phyloP scores from a whole-genome alignment of 2,888 invertebrate species.

The Ptychoptera contaminata region DNA sequence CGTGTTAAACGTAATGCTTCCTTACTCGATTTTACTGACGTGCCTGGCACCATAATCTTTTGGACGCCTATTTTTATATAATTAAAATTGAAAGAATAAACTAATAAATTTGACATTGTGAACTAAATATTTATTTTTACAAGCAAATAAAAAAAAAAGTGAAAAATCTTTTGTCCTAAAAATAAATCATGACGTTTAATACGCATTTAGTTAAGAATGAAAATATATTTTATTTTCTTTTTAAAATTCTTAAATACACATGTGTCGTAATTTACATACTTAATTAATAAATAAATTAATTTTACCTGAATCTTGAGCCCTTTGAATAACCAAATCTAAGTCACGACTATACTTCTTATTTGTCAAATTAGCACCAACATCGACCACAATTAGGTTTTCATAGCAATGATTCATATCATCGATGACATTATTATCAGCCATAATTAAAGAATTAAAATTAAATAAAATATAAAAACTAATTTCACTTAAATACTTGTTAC shows the following conservation, averaged over 20 bases:
- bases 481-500: too few relatives aligned
- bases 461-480: too few relatives aligned
- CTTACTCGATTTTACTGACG: slow-evolving; percentile 76
- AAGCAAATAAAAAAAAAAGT: too few relatives aligned
- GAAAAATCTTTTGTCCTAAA: not conserved
- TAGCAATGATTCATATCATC: slow-evolving; percentile 60
- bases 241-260: slow-evolving; percentile 1
- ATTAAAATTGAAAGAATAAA: too few relatives aligned
- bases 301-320: slow-evolving; percentile 81
- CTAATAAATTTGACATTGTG: too few relatives aligned
- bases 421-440: slow-evolving; percentile 14
- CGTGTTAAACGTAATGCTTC: slow-evolving; percentile 78
- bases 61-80: slow-evolving; percentile 51
- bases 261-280: slow-evolving; percentile 4
- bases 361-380: slow-evolving; percentile 83
- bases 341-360: slow-evolving; percentile 88
- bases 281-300: not conserved
- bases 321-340: slow-evolving; percentile 77
- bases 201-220: not conserved
- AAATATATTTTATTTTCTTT: not conserved
- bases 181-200: not conserved
- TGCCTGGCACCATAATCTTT: slow-evolving; percentile 87
- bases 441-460: slow-evolving; percentile 2
- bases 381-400: slow-evolving; percentile 82
- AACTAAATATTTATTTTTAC: too few relatives aligned